These are phyloP conservation scores for Stramonita haemastoma DNA, from an alignment of 2,888 invertebrate species.

Conservation along the genomic window DNA sequence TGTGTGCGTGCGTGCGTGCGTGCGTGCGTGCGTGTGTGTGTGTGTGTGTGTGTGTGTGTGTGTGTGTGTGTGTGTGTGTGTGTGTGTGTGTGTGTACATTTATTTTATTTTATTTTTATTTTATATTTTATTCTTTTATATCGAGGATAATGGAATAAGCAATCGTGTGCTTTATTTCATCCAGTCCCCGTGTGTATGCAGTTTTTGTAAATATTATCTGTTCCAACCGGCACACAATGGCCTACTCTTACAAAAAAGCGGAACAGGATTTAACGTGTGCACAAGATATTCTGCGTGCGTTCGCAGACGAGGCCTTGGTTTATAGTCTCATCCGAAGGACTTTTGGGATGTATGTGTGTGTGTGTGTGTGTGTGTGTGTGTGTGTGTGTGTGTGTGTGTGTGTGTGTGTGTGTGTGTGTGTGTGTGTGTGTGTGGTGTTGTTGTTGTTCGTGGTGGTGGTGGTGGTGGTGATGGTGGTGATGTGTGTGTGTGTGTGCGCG, in stretches of 20 bases:
- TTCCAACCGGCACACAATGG: too few relatives aligned
- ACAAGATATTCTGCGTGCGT: too few relatives aligned
- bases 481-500: conserved; percentile 28
- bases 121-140: too few relatives aligned
- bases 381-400: conserved; percentile 24
- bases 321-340: too few relatives aligned
- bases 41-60: conserved; percentile 27
- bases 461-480: background rate
- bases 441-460: background rate
- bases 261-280: too few relatives aligned
- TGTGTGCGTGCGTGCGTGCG: conserved; percentile 24
- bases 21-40: conserved; percentile 27
- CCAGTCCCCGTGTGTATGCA: too few relatives aligned
- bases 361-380: conserved; percentile 19
- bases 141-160: too few relatives aligned
- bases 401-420: conserved; percentile 32
- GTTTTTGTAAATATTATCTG: too few relatives aligned
- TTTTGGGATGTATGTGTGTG: conserved; percentile 22
- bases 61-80: conserved; percentile 35
- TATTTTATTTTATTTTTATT: too few relatives aligned
- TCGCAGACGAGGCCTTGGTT: too few relatives aligned
- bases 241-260: too few relatives aligned
- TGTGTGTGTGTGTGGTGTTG: conserved; percentile 28
- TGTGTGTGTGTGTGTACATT: conserved; percentile 28
- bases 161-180: too few relatives aligned